These are phyloP conservation scores for Stercorarius parasiticus DNA, from an alignment of 2,113 vertebrate species.

Conservation along the genomic window DNA sequence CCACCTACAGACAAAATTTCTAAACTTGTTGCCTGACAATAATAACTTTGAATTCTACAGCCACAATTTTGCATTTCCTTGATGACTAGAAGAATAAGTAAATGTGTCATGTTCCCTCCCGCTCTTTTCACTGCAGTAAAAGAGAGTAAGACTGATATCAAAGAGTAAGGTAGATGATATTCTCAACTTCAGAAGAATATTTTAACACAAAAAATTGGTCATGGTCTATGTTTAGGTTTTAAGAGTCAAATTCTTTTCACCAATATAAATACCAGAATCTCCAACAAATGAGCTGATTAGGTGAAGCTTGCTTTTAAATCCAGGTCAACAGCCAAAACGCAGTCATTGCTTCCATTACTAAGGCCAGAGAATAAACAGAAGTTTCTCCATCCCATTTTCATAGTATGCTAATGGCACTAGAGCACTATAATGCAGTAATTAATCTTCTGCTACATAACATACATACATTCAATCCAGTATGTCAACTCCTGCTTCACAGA, in stretches of 20 bases:
- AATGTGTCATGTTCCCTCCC: background rate
- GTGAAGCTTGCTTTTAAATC: background rate
- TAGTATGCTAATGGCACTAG: background rate
- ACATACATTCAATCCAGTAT: background rate
- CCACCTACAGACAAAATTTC: background rate
- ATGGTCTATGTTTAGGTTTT: background rate
- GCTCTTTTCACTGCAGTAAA: background rate
- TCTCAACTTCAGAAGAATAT: background rate
- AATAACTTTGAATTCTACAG: background rate
- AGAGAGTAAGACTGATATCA: background rate
- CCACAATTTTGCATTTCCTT: background rate
- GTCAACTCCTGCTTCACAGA: background rate
- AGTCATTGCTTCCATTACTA: background rate
- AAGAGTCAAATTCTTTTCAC: background rate
- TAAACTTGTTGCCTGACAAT: background rate
- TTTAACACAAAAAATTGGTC: background rate
- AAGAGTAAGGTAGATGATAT: background rate
- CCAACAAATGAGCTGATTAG: background rate
- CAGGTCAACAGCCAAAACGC: background rate
- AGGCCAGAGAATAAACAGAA: background rate
- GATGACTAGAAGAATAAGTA: background rate
- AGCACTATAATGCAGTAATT: background rate
- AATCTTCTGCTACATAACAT: background rate
- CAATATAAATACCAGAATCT: background rate
- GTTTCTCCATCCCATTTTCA: background rate